These are phyloP conservation scores for Drosophila mulleri DNA, from an alignment of 2,888 invertebrate species.

Conservation along the genomic window DNA sequence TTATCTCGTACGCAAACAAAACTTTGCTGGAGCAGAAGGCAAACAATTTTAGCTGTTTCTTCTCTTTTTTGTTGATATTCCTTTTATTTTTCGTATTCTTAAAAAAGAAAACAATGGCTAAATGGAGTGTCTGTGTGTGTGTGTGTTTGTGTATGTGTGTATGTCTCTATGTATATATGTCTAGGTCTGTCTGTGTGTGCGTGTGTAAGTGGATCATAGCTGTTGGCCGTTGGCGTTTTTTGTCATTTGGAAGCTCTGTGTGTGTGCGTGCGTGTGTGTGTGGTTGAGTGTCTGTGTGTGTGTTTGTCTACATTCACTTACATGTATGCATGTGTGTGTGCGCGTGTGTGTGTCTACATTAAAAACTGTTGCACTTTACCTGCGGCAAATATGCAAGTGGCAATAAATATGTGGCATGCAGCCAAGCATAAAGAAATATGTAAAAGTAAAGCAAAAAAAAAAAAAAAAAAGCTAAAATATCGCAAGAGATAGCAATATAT, in stretches of 20 bases:
- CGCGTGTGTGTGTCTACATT: slow-evolving; percentile 26
- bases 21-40: slow-evolving; percentile 53
- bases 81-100: slow-evolving; percentile 31
- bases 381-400: slow-evolving; percentile 48
- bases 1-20: slow-evolving; percentile 59
- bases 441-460: slow-evolving; percentile 1
- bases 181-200: background rate
- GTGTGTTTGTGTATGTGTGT: slow-evolving; percentile 1
- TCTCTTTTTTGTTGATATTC: slow-evolving; percentile 7
- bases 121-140: slow-evolving; percentile 29
- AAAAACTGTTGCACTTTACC: slow-evolving; percentile 59
- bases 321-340: background rate
- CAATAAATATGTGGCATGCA: slow-evolving; percentile 49
- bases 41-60: slow-evolving; percentile 40
- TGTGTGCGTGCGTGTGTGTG: background rate
- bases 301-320: background rate
- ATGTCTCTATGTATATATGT: slow-evolving; percentile 13
- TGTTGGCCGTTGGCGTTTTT: slow-evolving; percentile 35
- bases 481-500: slow-evolving; percentile 34
- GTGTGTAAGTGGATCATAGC: slow-evolving; percentile 36
- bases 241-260: slow-evolving; percentile 37
- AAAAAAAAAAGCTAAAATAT: slow-evolving; percentile 28
- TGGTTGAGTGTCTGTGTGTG: background rate
- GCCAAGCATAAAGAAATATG: slow-evolving; percentile 33
- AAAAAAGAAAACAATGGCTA: slow-evolving; percentile 49